Conservation (phyloP, 2,888 invertebrate species). For the Oscheius sp. region DNA sequence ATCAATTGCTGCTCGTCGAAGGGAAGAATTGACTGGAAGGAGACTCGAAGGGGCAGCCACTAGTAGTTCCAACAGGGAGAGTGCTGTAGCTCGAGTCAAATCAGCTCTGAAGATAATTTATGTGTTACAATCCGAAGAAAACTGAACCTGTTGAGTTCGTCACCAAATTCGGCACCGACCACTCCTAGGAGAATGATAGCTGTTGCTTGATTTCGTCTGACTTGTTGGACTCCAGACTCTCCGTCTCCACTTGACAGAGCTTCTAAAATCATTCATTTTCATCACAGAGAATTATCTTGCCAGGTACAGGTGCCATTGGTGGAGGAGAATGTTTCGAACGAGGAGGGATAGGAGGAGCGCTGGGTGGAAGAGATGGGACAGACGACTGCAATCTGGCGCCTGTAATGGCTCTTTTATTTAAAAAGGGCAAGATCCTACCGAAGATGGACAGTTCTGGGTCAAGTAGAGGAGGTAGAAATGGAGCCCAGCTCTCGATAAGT, state of each 20-base stretch:
- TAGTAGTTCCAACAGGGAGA: slow-evolving; percentile 91
- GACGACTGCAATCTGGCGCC: slow-evolving; percentile 56
- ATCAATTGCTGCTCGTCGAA: slow-evolving; percentile 94
- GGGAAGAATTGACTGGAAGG: slow-evolving; percentile 90
- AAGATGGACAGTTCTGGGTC: slow-evolving; percentile 75
- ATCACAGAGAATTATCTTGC: neutral
- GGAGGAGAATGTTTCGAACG: slow-evolving; percentile 49
- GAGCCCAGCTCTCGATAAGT: slow-evolving; percentile 94
- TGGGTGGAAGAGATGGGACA: slow-evolving; percentile 45
- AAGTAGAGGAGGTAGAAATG: slow-evolving; percentile 84
- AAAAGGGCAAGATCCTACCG: slow-evolving; percentile 47
- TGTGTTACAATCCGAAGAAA: neutral
- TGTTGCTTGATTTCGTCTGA: slow-evolving; percentile 93
- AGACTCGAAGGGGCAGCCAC: slow-evolving; percentile 86
- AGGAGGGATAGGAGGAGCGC: slow-evolving; percentile 59
- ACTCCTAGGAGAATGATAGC: slow-evolving; percentile 96
- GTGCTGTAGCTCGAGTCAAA: slow-evolving; percentile 74
- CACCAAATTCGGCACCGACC: slow-evolving; percentile 97
- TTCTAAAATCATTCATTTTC: slow-evolving; percentile 30
- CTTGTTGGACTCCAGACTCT: slow-evolving; percentile 61
- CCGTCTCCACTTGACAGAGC: slow-evolving; percentile 50
- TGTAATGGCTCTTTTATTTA: slow-evolving; percentile 7
- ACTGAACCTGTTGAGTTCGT: slow-evolving; percentile 81
- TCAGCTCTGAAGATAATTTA: slow-evolving; percentile 58
- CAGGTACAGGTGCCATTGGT: slow-evolving; percentile 40